phyloP scores from a whole-genome alignment of 2,888 invertebrate genomes.

The Leptopilina myrica region DNA sequence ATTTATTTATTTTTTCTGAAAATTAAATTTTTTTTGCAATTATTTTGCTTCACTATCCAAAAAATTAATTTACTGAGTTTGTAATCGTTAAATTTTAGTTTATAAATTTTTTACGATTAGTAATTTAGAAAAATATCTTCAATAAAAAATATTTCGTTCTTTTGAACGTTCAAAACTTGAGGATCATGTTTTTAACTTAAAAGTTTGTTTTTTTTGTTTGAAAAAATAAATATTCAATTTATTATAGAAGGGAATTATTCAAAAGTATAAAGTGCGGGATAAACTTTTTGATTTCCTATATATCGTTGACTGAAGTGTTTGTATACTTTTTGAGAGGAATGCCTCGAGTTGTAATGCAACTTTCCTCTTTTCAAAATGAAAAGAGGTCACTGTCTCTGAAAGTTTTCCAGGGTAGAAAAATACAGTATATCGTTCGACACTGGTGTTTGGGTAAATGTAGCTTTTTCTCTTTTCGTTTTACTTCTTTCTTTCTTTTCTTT shows the following conservation, averaged over 20 bases:
- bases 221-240: conserved; percentile 7
- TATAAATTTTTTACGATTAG: too few species aligned
- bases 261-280: neutral
- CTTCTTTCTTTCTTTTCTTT: neutral
- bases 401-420: conserved; percentile 62
- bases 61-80: too few species aligned
- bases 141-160: too few species aligned
- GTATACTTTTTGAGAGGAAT: conserved; percentile 48
- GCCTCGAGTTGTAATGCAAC: conserved; percentile 52
- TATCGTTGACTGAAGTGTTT: conserved; percentile 59
- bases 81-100: too few species aligned
- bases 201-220: too few species aligned
- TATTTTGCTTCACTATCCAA: too few species aligned
- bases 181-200: too few species aligned
- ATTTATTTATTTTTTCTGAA: too few species aligned
- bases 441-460: conserved; percentile 60
- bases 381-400: conserved; percentile 63
- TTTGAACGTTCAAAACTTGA: too few species aligned
- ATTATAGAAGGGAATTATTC: too few species aligned
- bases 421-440: conserved; percentile 56
- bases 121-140: too few species aligned
- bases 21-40: too few species aligned
- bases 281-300: conserved; percentile 66
- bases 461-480: conserved; percentile 29
- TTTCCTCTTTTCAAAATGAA: conserved; percentile 63